Evolutionary conservation across 2,113 vertebrate species (phyloP), one percentile per base, ranked within the genome.

Genomic region (Gymnobelideus leadbeateri): DNA sequence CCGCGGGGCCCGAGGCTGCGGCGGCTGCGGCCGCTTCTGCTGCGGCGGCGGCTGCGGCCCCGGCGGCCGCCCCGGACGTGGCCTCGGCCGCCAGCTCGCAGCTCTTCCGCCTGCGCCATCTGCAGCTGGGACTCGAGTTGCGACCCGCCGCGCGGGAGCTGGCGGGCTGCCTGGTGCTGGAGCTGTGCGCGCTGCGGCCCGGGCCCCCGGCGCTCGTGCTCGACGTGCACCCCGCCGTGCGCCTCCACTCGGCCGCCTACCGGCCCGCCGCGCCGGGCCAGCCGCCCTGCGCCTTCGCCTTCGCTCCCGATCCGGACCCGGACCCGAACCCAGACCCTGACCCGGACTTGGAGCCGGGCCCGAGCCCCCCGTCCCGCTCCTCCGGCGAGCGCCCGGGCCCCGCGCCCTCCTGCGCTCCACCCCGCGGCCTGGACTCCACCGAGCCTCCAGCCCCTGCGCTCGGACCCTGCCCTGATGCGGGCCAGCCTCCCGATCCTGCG

Each of bases 91-190:
- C 99, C 5, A 99, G 99, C 99, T 99, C 99, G 96, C 97, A 98
- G 97, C 98, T 98, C 98, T 99, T 99, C 98, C 98, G 97, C 96
- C 98, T 99, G 95, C 98, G 98, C 51, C 99, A 99, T 98, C 99
- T 99, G 97, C 99, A 99, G 98, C 98, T 99, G 96, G 99, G 99
- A 97, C 98, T 99, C 96, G 98, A 99, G 97, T 96, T 99, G 91
- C 99, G 99, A 98, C 99, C 99, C 57, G 99, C 98, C 0, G 96
- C 99, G 94, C 99, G 99, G 96, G 99, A 99, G 97, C 98, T 99
- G 98, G 99, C 98, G n/a, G 99, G 99, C 92, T 99, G 99, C 98
- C 97, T 99, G 98, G 99, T 99, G 92, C 98, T 99, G 96, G 99
- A 99, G 95, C 98, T 99, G 92, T 97, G 98, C 96, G 98, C 97